These are phyloP conservation scores for Drosophila pectinifera DNA, from an alignment of 1,140 invertebrate genomes.

Conservation along the genomic window DNA sequence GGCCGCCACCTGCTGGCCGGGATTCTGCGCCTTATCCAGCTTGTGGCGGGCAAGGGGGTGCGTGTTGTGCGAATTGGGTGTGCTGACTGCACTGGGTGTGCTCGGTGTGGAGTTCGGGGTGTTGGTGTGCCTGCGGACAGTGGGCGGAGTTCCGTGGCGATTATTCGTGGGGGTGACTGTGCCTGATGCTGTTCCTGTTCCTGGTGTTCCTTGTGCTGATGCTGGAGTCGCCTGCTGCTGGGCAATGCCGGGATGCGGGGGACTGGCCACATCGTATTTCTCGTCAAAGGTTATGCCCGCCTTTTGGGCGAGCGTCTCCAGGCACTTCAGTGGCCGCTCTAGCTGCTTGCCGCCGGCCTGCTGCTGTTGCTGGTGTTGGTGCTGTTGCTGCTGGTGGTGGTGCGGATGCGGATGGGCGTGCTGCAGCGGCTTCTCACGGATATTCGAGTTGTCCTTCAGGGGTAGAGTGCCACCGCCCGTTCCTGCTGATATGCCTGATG, in stretches of 20 bases:
- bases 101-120: conserved; percentile 16
- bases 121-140: conserved; percentile 18
- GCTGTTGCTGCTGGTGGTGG: conserved; percentile 22
- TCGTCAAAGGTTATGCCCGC: conserved; percentile 89
- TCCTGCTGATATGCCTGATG: conserved; percentile 30
- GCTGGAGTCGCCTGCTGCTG: conserved; percentile 49
- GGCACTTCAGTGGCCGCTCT: conserved; percentile 87
- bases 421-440: conserved; percentile 53
- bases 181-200: conserved; percentile 12
- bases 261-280: conserved; percentile 88
- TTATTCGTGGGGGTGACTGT: conserved; percentile 23
- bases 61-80: conserved; percentile 52
- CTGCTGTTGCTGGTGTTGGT: conserved; percentile 51
- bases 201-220: conserved; percentile 36
- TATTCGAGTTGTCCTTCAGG: conserved; percentile 82
- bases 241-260: conserved; percentile 82
- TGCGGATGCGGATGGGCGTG: conserved; percentile 38
- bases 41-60: conserved; percentile 30
- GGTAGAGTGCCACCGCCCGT: conserved; percentile 45
- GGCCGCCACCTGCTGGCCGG: conserved; percentile 81
- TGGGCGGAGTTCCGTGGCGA: conserved; percentile 30
- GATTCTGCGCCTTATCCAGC: conserved; percentile 84
- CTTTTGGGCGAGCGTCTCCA: conserved; percentile 89
- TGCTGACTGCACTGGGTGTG: conserved; percentile 20
- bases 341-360: conserved; percentile 55